phyloP scores from a whole-genome alignment of 1,140 invertebrate genomes.

The Drosophila lowei region DNA sequence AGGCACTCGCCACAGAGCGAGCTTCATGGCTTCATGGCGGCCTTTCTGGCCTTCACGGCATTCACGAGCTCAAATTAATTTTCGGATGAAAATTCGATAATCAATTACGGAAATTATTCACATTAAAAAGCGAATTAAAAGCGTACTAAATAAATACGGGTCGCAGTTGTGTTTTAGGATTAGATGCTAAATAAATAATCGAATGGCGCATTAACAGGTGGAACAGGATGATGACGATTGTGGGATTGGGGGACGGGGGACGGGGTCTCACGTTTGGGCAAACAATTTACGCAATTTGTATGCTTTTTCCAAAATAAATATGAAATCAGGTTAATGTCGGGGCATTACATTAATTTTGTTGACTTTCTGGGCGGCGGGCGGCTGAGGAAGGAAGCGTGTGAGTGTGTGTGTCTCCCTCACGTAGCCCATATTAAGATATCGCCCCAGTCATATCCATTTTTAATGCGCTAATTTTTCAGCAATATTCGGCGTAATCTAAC shows the following conservation, averaged over 20 bases:
- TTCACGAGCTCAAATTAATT: too few species aligned
- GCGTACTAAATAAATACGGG: slow-evolving; percentile 30
- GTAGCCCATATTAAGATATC: slow-evolving; percentile 58
- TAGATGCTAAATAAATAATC: slow-evolving; percentile 42
- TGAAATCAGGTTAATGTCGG: slow-evolving; percentile 34
- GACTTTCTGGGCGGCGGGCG: neutral
- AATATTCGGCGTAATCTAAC: slow-evolving; percentile 67
- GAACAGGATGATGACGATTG: slow-evolving; percentile 15
- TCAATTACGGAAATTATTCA: slow-evolving; percentile 32
- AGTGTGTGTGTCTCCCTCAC: slow-evolving; percentile 14
- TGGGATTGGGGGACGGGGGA: neutral
- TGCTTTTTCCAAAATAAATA: slow-evolving; percentile 21
- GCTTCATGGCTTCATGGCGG: too few species aligned
- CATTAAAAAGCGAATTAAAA: slow-evolving; percentile 18
- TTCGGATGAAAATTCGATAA: slow-evolving; percentile 11
- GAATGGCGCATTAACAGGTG: slow-evolving; percentile 32
- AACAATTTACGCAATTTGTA: slow-evolving; percentile 40
- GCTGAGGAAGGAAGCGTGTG: neutral
- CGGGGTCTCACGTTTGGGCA: slow-evolving; percentile 11
- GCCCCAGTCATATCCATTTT: slow-evolving; percentile 42
- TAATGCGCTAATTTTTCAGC: slow-evolving; percentile 72
- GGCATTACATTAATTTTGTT: slow-evolving; percentile 26
- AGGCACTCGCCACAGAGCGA: too few species aligned
- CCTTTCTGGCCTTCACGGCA: too few species aligned
- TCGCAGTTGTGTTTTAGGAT: slow-evolving; percentile 2